Evolutionary conservation across 2,797 vertebrate species (phyloP).

Genomic region (Hypotaenidia philippensis): DNA sequence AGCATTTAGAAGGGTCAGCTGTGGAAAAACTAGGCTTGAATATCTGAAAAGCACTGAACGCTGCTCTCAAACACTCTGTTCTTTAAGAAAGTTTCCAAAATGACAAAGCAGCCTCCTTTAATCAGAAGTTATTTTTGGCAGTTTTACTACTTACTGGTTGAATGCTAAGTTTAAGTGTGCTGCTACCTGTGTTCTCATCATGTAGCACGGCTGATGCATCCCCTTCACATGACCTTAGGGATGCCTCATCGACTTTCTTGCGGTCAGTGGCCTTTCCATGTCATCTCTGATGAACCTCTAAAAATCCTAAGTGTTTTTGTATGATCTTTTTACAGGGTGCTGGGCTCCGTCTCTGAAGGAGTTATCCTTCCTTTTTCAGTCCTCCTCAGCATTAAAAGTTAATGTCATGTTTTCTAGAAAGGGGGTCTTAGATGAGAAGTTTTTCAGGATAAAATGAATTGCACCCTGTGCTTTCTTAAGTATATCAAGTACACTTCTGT

Average conservation of each 20-base stretch:
- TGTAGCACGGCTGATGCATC: neutral
- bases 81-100: neutral
- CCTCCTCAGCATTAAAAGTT: neutral
- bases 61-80: neutral
- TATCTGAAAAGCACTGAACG: neutral
- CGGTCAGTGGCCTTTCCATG: neutral
- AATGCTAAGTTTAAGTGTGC: neutral
- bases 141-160: neutral
- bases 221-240: neutral
- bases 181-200: neutral
- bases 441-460: neutral
- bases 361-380: neutral
- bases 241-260: neutral
- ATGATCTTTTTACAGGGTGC: neutral
- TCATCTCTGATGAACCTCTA: neutral
- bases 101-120: accelerated
- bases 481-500: neutral
- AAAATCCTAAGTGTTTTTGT: neutral
- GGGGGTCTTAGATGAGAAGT: neutral
- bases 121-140: neutral
- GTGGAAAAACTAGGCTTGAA: neutral
- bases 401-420: neutral
- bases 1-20: neutral
- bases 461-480: neutral
- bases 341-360: neutral